Evolutionary conservation across 2,888 invertebrate species (phyloP).

Genomic region (Hymenopus coronatus): DNA sequence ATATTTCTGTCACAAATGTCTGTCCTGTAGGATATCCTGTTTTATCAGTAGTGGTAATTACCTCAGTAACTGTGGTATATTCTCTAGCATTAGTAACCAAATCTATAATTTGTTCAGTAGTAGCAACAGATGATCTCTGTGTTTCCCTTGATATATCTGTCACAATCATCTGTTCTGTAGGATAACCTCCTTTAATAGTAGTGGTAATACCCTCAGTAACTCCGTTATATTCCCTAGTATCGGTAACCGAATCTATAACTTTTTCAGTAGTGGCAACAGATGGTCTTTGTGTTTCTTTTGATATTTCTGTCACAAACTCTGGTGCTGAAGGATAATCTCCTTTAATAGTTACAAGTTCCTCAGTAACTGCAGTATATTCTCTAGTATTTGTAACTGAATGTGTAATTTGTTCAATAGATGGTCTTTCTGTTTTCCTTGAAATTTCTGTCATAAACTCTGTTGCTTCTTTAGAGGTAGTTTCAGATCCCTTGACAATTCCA

Average conservation of each 20-base stretch:
- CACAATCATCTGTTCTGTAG: background rate
- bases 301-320: no score
- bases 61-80: background rate
- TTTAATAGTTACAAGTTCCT: no score
- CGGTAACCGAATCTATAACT: no score
- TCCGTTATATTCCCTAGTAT: background rate
- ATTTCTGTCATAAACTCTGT: no score
- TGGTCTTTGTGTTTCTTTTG: no score
- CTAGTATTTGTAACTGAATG: background rate
- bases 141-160: background rate
- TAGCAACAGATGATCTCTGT: background rate
- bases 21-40: background rate
- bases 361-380: background rate
- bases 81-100: background rate
- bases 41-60: background rate
- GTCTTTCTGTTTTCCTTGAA: background rate
- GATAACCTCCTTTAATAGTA: background rate
- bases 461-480: no score
- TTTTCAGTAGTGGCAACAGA: no score
- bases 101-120: background rate
- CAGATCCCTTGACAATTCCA: no score
- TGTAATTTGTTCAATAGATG: background rate
- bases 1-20: no score
- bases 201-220: background rate
- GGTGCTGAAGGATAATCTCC: no score